These are phyloP conservation scores for Nansenia antarctica DNA, from an alignment of 2,113 vertebrate species.

Conservation along the genomic window DNA sequence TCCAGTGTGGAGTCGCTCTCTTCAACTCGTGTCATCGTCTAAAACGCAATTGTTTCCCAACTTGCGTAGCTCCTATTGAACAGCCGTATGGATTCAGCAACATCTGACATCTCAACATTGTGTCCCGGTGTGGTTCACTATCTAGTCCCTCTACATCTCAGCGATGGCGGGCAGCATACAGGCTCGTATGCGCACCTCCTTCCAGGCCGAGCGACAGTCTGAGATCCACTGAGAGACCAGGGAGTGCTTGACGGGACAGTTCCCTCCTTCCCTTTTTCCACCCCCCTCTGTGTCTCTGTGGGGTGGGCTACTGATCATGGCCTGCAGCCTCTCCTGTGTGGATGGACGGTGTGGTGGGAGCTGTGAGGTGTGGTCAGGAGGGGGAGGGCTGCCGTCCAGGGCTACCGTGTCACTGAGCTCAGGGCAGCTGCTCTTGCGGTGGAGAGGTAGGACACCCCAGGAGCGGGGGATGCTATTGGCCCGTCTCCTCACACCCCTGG, in stretches of 20 bases:
- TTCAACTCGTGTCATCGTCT: no score
- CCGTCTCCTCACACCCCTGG: conserved; percentile 12
- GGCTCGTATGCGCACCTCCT: conserved; percentile 72
- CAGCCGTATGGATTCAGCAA: no score
- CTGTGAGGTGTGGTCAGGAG: background rate
- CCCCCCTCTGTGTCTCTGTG: conserved; percentile 19
- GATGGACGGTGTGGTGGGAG: conserved; percentile 8
- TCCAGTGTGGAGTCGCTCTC: no score
- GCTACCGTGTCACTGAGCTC: conserved; percentile 47
- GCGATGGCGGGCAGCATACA: conserved; percentile 81
- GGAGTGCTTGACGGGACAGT: conserved; percentile 60
- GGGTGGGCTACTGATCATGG: conserved; percentile 15
- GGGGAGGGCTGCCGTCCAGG: background rate
- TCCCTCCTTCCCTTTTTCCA: background rate
- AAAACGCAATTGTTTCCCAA: no score
- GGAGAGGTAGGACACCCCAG: conserved; percentile 58
- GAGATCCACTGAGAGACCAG: conserved; percentile 77
- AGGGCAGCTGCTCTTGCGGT: conserved; percentile 61
- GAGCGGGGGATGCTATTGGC: conserved; percentile 61
- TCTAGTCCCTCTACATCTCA: conserved; percentile 69
- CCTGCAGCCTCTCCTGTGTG: background rate
- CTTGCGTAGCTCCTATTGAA: no score
- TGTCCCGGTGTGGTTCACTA: background rate
- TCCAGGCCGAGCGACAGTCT: conserved; percentile 78
- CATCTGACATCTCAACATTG: no score